Percentiles rank a stretch among this genome's conserved stretches.
phyloP scores from a whole-genome alignment of 2,113 vertebrate species.

The Pterocles burchelli region DNA sequence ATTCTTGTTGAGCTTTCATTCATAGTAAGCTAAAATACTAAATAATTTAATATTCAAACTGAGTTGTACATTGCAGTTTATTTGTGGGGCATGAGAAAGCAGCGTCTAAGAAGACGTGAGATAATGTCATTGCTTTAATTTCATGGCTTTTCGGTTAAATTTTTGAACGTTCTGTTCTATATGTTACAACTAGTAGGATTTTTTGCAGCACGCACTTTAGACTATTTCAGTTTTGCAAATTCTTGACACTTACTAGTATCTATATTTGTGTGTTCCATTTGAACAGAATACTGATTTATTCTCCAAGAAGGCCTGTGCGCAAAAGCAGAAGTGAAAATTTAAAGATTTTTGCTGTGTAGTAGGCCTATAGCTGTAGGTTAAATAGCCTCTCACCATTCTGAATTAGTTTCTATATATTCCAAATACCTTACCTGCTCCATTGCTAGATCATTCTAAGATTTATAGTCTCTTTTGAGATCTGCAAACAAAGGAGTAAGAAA shows the following conservation, averaged over 20 bases:
- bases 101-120: background rate
- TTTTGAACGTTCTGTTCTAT: background rate
- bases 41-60: conserved; percentile 22
- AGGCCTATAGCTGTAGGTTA: background rate
- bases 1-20: conserved; percentile 22
- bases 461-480: background rate
- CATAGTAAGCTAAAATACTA: background rate
- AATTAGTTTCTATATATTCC: background rate
- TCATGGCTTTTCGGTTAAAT: background rate
- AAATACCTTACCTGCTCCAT: background rate
- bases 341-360: background rate
- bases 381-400: background rate
- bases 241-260: background rate
- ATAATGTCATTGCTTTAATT: conserved; percentile 13
- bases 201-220: background rate
- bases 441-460: background rate
- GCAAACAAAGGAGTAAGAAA: background rate
- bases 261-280: background rate
- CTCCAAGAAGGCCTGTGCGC: background rate
- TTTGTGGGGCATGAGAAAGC: background rate
- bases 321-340: background rate
- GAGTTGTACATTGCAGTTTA: background rate
- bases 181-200: background rate
- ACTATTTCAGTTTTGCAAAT: background rate
- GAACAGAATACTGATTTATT: background rate